Conservation (phyloP, 2,888 invertebrate species). For the Tenthredo amoena region DNA sequence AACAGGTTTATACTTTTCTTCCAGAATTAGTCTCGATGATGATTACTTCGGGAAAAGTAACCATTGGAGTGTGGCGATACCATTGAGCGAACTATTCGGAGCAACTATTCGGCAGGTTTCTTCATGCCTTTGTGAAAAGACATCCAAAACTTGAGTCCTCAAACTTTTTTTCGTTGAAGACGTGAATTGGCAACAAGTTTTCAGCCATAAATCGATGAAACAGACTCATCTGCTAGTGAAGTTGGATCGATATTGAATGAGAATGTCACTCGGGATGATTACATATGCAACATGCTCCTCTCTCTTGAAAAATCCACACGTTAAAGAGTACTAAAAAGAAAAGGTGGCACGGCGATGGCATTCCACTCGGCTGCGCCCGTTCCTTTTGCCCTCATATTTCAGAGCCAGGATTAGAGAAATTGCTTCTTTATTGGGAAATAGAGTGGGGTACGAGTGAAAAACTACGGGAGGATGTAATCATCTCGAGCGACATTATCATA, state of each 20-base stretch:
- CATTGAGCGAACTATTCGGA: background rate
- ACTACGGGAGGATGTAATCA: background rate
- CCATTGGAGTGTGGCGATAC: background rate
- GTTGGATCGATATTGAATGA: background rate
- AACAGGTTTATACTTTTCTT: background rate
- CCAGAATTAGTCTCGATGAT: background rate
- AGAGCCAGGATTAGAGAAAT: background rate
- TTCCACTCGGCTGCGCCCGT: background rate
- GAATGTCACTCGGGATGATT: background rate
- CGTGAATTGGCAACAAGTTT: background rate
- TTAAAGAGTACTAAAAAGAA: background rate
- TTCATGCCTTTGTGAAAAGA: background rate
- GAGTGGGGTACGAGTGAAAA: background rate
- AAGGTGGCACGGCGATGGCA: background rate
- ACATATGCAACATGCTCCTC: background rate
- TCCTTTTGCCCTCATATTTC: background rate
- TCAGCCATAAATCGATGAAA: background rate
- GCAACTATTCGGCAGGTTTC: background rate
- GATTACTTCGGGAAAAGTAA: background rate
- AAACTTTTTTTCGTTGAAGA: too few relatives aligned
- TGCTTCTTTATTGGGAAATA: conserved; percentile 4
- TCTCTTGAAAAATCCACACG: background rate
- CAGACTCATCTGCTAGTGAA: background rate
- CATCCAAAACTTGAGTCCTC: background rate
- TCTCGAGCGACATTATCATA: background rate